Evolutionary conservation across 1,140 invertebrate genomes (phyloP).

Genomic region (Aethina tumida): DNA sequence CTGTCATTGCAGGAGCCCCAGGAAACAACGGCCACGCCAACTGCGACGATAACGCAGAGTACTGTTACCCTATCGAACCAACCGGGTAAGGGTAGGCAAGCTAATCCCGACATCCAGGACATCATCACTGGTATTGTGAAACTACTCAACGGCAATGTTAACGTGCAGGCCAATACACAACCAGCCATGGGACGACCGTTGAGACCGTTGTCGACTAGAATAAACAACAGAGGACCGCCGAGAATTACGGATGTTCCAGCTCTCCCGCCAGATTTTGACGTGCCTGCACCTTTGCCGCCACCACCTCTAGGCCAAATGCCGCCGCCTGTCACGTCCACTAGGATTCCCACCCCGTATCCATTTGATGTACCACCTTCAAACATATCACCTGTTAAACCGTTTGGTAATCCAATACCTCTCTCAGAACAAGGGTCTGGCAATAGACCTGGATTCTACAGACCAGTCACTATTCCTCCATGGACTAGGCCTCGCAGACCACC

Average conservation of each 20-base stretch:
- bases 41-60: constrained; percentile 35
- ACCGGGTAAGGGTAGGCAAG: constrained; percentile 41
- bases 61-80: constrained; percentile 31
- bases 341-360: constrained; percentile 53
- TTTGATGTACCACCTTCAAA: constrained; percentile 52
- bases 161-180: constrained; percentile 61
- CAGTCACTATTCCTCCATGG: constrained; percentile 45
- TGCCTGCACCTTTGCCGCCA: constrained; percentile 40
- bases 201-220: constrained; percentile 54
- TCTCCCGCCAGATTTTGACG: constrained; percentile 57
- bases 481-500: constrained; percentile 40
- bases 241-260: constrained; percentile 64
- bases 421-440: constrained; percentile 50
- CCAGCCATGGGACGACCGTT: constrained; percentile 41
- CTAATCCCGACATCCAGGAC: constrained; percentile 77
- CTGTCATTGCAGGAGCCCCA: constrained; percentile 54
- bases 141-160: constrained; percentile 77
- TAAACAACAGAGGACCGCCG: constrained; percentile 82
- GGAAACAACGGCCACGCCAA: constrained; percentile 40
- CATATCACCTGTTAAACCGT: constrained; percentile 42
- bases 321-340: constrained; percentile 40
- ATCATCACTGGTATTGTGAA: constrained; percentile 86
- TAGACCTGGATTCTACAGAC: constrained; percentile 46
- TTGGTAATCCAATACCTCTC: constrained; percentile 56
- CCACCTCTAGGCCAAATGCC: constrained; percentile 40